Evolutionary conservation across 2,888 invertebrate species (phyloP).

Genomic region (Yponomeuta sedellus): DNA sequence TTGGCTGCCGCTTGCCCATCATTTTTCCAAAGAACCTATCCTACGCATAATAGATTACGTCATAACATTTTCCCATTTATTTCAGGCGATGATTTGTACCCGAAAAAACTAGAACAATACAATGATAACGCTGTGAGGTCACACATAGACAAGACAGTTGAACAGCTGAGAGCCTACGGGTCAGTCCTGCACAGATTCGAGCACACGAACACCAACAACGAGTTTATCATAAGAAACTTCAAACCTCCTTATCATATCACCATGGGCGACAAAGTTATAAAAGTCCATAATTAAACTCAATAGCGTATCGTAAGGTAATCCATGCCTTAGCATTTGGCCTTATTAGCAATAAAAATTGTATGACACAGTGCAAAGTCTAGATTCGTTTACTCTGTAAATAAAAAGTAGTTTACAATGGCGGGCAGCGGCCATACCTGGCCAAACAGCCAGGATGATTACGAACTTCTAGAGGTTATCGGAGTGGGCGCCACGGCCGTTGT

Average conservation of each 20-base stretch:
- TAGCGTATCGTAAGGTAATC: neutral
- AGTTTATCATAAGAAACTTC: slow-evolving; percentile 46
- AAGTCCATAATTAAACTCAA: slow-evolving; percentile 23
- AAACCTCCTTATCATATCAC: slow-evolving; percentile 52
- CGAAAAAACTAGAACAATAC: slow-evolving; percentile 48
- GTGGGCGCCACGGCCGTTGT: slow-evolving; percentile 99
- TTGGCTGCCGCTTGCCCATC: too few relatives aligned
- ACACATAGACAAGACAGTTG: slow-evolving; percentile 45
- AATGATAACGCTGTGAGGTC: neutral
- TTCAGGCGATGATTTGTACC: slow-evolving; percentile 73
- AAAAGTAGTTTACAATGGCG: slow-evolving; percentile 39
- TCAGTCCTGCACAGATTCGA: slow-evolving; percentile 50
- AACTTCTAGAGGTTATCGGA: slow-evolving; percentile 95
- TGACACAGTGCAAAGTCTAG: neutral
- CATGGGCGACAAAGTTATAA: slow-evolving; percentile 50
- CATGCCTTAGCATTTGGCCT: slow-evolving; percentile 51
- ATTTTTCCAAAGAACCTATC: too few relatives aligned
- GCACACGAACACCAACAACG: slow-evolving; percentile 25
- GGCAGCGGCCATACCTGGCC: slow-evolving; percentile 81
- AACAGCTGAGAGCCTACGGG: slow-evolving; percentile 45
- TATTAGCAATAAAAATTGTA: slow-evolving; percentile 44
- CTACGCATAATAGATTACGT: too few relatives aligned
- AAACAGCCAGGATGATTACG: slow-evolving; percentile 95
- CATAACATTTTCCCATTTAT: slow-evolving; percentile 22
- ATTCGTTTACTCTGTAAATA: slow-evolving; percentile 38